These are phyloP conservation scores for Cinclus cinclus DNA, from an alignment of 2,113 vertebrate species.

Conservation along the genomic window DNA sequence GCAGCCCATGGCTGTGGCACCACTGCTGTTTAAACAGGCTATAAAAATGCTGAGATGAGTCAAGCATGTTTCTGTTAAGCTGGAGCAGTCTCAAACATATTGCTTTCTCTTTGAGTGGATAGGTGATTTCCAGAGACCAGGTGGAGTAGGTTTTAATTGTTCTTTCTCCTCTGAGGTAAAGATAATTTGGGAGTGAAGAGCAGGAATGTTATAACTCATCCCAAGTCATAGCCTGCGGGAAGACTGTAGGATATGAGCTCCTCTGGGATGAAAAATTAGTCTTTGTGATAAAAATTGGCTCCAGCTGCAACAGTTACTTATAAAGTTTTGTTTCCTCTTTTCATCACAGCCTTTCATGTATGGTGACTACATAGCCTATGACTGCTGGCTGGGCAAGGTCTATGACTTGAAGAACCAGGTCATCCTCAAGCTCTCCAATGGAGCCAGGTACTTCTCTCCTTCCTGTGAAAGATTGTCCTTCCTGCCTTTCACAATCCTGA, in stretches of 20 bases:
- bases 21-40: neutral
- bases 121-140: neutral
- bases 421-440: conserved; percentile 95
- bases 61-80: neutral
- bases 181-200: neutral
- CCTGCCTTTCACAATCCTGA: neutral
- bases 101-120: neutral
- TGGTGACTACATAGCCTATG: conserved; percentile 96
- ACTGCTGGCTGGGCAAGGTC: conserved; percentile 98
- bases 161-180: neutral
- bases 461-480: neutral
- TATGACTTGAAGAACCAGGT: conserved; percentile 98
- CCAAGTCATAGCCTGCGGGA: neutral
- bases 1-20: neutral
- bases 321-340: neutral
- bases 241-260: neutral
- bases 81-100: neutral
- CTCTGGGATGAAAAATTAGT: neutral
- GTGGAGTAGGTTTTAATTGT: neutral
- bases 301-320: neutral
- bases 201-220: neutral
- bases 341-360: conserved; percentile 92
- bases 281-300: neutral
- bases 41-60: neutral
- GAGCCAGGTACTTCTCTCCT: conserved; percentile 84